Evolutionary conservation across 2,888 invertebrate species (phyloP), one percentile per base, ranked within the genome.

Genomic region (Xestia c-nigrum): DNA sequence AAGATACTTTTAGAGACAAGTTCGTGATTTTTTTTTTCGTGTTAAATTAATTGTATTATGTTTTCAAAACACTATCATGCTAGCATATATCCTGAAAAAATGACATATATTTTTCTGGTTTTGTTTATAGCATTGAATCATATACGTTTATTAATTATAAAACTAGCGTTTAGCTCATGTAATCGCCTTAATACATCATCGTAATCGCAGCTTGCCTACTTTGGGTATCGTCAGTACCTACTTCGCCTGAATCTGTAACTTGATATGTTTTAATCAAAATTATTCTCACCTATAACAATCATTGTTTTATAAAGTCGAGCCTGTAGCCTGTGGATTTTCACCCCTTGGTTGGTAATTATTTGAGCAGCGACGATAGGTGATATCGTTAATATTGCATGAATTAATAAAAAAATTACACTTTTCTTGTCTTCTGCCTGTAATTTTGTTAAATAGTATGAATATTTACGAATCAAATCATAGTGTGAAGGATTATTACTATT

Each of bases 361-460:
- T 63, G 61, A 21, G 61, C 10, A 63, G 31, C 38, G 10, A 63
- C 12, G 38, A 63, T 12, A 5, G 38, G 61, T 21, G 21, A 10
- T 38, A 40, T 63, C 61, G 38, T 38, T 21, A 63, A 10, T 63
- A 21, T 63, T 40, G 21, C 2, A 38, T 40, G 61, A 63, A 19
- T 5, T 10, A 40, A 3, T 63, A 61, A 21, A 38, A 61, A 0
- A 21, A 61, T 10, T 19, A 61, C 1, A 19, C 21, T 21, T 61
- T 38, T 38, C 61, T 61, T 61, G 38, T 61, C 61, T 38, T 59
- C 59, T 61, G 10, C 10, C 61, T 61, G 61, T 21, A 61, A 61
- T 16, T 16, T 16, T 1, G 57, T 24, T 57, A 57, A 57, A 57
- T 57, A 3, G 16, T 24, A 24, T 57, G 14, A 57, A 21, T 38